Evolutionary conservation across 2,888 invertebrate genomes (phyloP).

Genomic region (Tenthredo mesomela): DNA sequence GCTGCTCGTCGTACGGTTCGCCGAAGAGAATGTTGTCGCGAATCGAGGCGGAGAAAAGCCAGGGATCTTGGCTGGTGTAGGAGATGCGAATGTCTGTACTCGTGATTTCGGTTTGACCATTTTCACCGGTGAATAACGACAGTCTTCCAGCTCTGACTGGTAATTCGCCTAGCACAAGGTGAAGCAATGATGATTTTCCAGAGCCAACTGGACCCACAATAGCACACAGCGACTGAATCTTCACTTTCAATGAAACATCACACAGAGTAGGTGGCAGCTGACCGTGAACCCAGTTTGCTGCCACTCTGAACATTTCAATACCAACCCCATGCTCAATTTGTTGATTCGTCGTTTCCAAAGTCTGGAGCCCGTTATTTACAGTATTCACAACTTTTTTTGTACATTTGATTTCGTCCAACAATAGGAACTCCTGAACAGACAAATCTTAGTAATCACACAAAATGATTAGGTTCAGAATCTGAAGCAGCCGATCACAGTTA

Average conservation of each 20-base stretch:
- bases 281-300: constrained; percentile 70
- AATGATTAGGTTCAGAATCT: not conserved
- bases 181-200: constrained; percentile 79
- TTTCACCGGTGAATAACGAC: not conserved
- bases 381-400: not conserved
- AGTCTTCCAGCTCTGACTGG: constrained; percentile 7
- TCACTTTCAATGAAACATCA: constrained; percentile 77
- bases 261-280: constrained; percentile 77
- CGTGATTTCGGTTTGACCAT: not conserved
- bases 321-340: constrained; percentile 5
- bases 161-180: constrained; percentile 11
- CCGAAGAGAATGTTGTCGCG: constrained; percentile 95
- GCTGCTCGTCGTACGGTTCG: constrained; percentile 82
- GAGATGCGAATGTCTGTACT: constrained; percentile 67
- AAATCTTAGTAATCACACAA: not conserved
- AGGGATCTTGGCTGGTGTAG: constrained; percentile 80
- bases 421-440: constrained; percentile 65
- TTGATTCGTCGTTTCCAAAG: not conserved
- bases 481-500: not conserved
- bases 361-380: not conserved
- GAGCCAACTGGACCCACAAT: constrained; percentile 85
- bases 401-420: constrained; percentile 68
- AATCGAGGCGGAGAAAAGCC: constrained; percentile 81
- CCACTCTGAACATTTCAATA: constrained; percentile 58
- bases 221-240: constrained; percentile 78